Evolutionary conservation across 2,888 invertebrate species (phyloP).

Genomic region (Coenonympha glycerion): DNA sequence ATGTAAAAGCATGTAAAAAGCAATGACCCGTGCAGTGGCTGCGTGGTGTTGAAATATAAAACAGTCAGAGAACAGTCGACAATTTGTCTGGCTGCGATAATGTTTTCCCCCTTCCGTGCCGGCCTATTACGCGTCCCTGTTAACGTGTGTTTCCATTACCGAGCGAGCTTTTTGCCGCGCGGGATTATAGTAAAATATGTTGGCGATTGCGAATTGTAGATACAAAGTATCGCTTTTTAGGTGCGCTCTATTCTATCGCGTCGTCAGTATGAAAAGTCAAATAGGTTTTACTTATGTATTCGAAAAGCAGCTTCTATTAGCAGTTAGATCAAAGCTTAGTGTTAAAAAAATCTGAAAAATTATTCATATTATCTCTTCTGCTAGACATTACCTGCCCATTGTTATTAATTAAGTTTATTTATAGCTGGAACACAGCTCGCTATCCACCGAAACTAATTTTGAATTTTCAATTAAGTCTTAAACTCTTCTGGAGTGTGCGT

Average conservation of each 20-base stretch:
- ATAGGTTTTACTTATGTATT: too few relatives aligned
- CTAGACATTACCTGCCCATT: too few relatives aligned
- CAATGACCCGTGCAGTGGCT: not conserved
- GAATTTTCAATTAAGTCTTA: too few relatives aligned
- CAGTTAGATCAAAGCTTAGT: not conserved
- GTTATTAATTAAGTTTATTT: too few relatives aligned
- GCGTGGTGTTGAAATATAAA: not conserved
- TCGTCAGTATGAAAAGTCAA: too few relatives aligned
- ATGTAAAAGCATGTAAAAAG: not conserved
- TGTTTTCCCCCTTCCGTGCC: not conserved
- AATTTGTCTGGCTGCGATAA: not conserved
- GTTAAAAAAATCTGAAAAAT: not conserved
- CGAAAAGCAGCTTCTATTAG: not conserved
- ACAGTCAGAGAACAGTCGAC: not conserved
- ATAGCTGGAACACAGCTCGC: too few relatives aligned
- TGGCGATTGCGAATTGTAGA: not conserved
- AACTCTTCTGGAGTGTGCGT: too few relatives aligned
- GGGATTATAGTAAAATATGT: too few relatives aligned
- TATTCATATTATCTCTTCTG: too few relatives aligned
- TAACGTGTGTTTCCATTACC: conserved; percentile 1
- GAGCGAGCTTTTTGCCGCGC: not conserved
- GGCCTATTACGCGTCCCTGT: not conserved
- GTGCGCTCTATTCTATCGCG: too few relatives aligned
- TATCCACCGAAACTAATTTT: too few relatives aligned
- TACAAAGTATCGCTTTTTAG: too few relatives aligned